phyloP scores from a whole-genome alignment of 2,888 invertebrate genomes.

The Mechanitis mazaeus region DNA sequence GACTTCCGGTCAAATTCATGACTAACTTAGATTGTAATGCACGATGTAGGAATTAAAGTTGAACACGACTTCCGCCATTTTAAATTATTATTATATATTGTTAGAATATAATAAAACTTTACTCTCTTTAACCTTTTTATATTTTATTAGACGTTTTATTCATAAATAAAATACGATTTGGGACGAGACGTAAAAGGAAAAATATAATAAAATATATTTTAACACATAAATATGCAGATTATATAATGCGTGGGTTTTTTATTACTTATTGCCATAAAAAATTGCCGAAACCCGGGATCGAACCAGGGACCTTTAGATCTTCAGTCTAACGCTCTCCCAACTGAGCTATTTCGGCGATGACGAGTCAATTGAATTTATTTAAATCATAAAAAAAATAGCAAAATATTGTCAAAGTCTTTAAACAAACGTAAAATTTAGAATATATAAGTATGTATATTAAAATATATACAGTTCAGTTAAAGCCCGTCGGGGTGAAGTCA shows the following conservation, averaged over 20 bases:
- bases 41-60: slow-evolving; percentile 2
- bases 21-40: slow-evolving; percentile 4
- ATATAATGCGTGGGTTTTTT: too few relatives aligned
- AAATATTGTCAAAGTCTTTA: too few relatives aligned
- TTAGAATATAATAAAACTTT: background rate
- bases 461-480: too few relatives aligned
- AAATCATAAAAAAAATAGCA: background rate
- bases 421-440: too few relatives aligned
- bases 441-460: too few relatives aligned
- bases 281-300: slow-evolving; percentile 81
- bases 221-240: background rate
- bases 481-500: too few relatives aligned
- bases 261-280: background rate
- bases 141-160: too few relatives aligned
- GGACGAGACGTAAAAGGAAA: too few relatives aligned
- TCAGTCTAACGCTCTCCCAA: slow-evolving; percentile 75
- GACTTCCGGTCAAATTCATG: slow-evolving; percentile 5
- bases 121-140: background rate
- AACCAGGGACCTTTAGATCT: slow-evolving; percentile 63
- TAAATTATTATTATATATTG: slow-evolving; percentile 1
- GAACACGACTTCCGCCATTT: background rate
- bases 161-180: too few relatives aligned
- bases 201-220: background rate
- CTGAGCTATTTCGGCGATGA: slow-evolving; percentile 75
- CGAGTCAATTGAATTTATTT: background rate